Evolutionary conservation across 1,140 invertebrate genomes (phyloP), one percentile per base, ranked within the genome.

Genomic region (Halictus rubicundus): DNA sequence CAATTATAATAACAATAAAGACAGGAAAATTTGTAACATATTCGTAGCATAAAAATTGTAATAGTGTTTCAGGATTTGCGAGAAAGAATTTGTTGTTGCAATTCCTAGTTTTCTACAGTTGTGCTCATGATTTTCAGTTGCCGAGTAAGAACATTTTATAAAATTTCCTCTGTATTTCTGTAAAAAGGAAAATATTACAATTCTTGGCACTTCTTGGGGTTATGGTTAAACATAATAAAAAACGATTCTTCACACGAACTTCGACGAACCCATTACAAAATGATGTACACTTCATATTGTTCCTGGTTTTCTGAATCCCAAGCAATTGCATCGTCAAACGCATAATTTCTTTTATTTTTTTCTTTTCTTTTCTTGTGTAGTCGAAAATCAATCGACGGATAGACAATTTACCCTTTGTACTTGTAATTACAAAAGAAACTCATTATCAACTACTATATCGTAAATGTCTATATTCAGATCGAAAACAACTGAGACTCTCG

Each of bases 311-410:
- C 21, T 16, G 2, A 14, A 64, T 0, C n/a, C 10, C 8, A 65
- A 59, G 12, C 25, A 61, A 66, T 27, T 60, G 25, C 65, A 66
- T 75, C 39, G 49, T 61, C 46, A 61, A 69, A 61, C 49, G 16
- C 16, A 16, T 21, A 23, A 4, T 61, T 25, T 10, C n/a, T 37
- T 9, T 23, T n/a, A n/a, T n/a, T n/a, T n/a, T n/a, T n/a, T n/a
- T n/a, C n/a, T n/a, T n/a, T n/a, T n/a, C n/a, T n/a, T n/a, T n/a
- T n/a, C n/a, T n/a, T n/a, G n/a, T n/a, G 6, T 16, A 52, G 49
- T 52, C 49, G 19, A 52, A 52, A 21, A 52, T 0, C 6, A 16
- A 52, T 52, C 16, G 19, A 14, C 49, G 6, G 14, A 16, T 52
- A 19, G 12, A 66, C 8, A 3, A 42, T 54, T 14, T 21, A 60